A percentile compares a stretch with the other conserved stretches of the same genome.
These are phyloP conservation scores for Amaurobius ferox DNA, from an alignment of 2,888 invertebrate genomes.

Conservation along the genomic window DNA sequence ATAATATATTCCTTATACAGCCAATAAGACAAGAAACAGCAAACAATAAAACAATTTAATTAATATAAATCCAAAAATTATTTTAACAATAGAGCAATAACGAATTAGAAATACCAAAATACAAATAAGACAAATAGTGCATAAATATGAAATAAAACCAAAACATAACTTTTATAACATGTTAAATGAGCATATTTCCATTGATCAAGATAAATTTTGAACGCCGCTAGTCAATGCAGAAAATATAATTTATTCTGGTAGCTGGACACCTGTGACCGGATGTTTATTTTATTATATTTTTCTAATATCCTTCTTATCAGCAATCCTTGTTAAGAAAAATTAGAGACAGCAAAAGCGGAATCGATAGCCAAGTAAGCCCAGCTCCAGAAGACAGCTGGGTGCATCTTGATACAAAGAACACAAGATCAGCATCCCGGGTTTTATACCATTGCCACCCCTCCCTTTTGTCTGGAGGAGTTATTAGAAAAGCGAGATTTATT, in stretches of 20 bases:
- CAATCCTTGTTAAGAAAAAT: conserved; percentile 24
- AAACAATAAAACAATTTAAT: too few relatives aligned
- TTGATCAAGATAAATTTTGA: too few relatives aligned
- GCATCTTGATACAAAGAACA: conserved; percentile 62
- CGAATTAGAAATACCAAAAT: too few relatives aligned
- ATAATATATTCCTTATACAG: too few relatives aligned
- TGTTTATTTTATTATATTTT: too few relatives aligned
- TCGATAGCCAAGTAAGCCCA: conserved; percentile 51
- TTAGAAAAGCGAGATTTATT: conserved; percentile 64
- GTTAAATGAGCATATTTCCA: too few relatives aligned
- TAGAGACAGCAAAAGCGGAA: conserved; percentile 3
- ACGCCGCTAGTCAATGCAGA: background rate
- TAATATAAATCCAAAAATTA: too few relatives aligned
- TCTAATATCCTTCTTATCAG: conserved; percentile 24
- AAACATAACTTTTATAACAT: too few relatives aligned
- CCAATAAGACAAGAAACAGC: too few relatives aligned
- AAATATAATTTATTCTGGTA: background rate
- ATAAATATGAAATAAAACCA: too few relatives aligned
- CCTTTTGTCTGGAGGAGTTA: conserved; percentile 23
- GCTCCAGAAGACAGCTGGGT: conserved; percentile 52
- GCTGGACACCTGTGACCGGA: conserved; percentile 55
- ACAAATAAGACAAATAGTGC: too few relatives aligned
- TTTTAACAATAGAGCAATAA: too few relatives aligned
- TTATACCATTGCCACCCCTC: background rate
- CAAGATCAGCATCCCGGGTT: conserved; percentile 32